Conservation (phyloP, 2,888 invertebrate species). For the Xiphydria camelus region DNA sequence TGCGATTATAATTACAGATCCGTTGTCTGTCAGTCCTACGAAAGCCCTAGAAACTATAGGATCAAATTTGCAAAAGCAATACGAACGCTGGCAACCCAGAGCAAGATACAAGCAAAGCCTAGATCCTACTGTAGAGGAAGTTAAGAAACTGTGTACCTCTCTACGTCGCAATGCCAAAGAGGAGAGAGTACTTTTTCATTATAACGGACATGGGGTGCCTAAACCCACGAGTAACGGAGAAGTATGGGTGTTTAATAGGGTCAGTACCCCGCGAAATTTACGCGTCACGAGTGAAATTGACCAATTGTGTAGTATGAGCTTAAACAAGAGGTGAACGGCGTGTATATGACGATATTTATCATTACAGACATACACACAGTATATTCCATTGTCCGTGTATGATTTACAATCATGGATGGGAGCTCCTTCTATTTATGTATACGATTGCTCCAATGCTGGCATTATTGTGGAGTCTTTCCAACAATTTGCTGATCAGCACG, state of each 20-base stretch:
- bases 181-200: slow-evolving; percentile 97
- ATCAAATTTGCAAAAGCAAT: slow-evolving; percentile 88
- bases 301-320: no score
- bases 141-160: slow-evolving; percentile 94
- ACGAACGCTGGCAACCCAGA: slow-evolving; percentile 98
- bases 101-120: slow-evolving; percentile 96
- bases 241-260: slow-evolving; percentile 99
- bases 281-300: no score
- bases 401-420: slow-evolving; percentile 99
- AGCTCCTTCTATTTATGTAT: slow-evolving; percentile 97
- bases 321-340: no score
- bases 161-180: slow-evolving; percentile 96
- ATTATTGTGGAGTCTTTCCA: slow-evolving; percentile 91
- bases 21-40: slow-evolving; percentile 81
- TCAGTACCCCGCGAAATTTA: no score
- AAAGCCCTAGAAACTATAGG: slow-evolving; percentile 95
- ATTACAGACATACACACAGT: slow-evolving; percentile 92
- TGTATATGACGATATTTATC: no score
- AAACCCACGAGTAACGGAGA: slow-evolving; percentile 97
- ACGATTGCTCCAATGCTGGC: slow-evolving; percentile 98
- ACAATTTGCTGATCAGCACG: slow-evolving; percentile 88
- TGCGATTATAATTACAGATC: slow-evolving; percentile 66
- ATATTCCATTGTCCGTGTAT: slow-evolving; percentile 97
- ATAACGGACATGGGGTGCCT: slow-evolving; percentile 99
- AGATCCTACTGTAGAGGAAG: slow-evolving; percentile 97